phyloP scores from a whole-genome alignment of 2,113 vertebrate genomes.

The Nothobranchius furzeri region DNA sequence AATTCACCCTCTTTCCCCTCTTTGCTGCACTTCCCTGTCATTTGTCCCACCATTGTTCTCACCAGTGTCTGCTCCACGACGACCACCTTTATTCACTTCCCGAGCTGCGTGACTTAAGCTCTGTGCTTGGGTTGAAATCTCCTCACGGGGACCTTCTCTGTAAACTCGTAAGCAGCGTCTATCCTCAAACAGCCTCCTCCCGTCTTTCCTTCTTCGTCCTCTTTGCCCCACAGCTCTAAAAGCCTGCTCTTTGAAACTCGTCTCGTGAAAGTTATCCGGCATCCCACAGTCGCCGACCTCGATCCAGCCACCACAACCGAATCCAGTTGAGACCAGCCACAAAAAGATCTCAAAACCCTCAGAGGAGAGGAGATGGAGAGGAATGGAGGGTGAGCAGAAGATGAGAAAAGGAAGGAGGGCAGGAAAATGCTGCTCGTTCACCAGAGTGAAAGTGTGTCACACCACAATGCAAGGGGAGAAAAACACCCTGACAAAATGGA shows the following conservation, averaged over 20 bases:
- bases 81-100: constrained; percentile 38
- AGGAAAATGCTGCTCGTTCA: constrained; percentile 18
- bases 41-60: constrained; percentile 56
- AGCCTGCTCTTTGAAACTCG: constrained; percentile 29
- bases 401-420: constrained; percentile 4
- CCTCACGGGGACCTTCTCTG: constrained; percentile 51
- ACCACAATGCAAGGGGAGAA: not conserved
- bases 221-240: constrained; percentile 36
- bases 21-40: constrained; percentile 7
- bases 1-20: constrained; percentile 22
- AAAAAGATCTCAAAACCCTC: constrained; percentile 33
- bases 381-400: not conserved
- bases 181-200: constrained; percentile 11
- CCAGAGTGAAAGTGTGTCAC: not conserved
- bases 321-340: constrained; percentile 48
- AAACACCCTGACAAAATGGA: no score
- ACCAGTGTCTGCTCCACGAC: constrained; percentile 24
- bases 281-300: constrained; percentile 40
- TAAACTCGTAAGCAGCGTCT: constrained; percentile 51
- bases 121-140: constrained; percentile 44
- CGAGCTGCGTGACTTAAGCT: constrained; percentile 41
- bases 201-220: constrained; percentile 16
- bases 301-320: constrained; percentile 44
- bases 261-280: constrained; percentile 53
- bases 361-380: not conserved